phyloP scores from a whole-genome alignment of 2,113 vertebrate species.

The Rafetus swinhoei region DNA sequence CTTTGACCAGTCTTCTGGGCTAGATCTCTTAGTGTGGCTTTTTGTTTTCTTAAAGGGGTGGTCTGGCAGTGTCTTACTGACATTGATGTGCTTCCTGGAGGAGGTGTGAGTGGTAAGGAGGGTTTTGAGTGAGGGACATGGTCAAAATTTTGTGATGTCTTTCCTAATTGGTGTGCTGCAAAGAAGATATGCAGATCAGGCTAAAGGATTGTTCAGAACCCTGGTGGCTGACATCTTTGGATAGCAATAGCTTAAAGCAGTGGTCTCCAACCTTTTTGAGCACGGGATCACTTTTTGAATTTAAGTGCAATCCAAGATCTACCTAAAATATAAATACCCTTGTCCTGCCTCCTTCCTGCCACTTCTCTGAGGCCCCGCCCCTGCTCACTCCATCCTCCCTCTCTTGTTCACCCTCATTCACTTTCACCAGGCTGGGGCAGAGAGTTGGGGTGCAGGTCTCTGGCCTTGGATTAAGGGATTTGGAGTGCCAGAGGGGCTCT shows the following conservation, averaged over 20 bases:
- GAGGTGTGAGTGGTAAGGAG: neutral
- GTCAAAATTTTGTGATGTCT: neutral
- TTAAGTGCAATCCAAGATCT: too few relatives aligned
- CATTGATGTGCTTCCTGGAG: neutral
- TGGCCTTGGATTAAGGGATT: too few relatives aligned
- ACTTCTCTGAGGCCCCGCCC: too few relatives aligned
- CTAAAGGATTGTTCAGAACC: accelerated
- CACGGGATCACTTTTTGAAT: too few relatives aligned
- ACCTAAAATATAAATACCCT: too few relatives aligned
- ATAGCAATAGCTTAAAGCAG: neutral
- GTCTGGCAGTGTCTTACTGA: neutral
- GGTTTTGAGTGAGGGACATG: neutral
- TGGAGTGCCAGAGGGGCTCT: too few relatives aligned
- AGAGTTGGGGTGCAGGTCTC: too few relatives aligned
- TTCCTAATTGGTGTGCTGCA: neutral
- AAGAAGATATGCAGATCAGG: neutral
- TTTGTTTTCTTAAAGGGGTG: accelerated
- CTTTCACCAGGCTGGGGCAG: too few relatives aligned
- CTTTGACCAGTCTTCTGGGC: accelerated
- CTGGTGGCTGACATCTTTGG: neutral
- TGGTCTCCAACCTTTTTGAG: too few relatives aligned
- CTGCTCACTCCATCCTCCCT: too few relatives aligned
- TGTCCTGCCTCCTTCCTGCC: too few relatives aligned
- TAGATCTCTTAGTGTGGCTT: neutral
- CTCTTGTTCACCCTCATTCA: too few relatives aligned